phyloP scores from a whole-genome alignment of 2,888 invertebrate genomes.

The Neria commutata region DNA sequence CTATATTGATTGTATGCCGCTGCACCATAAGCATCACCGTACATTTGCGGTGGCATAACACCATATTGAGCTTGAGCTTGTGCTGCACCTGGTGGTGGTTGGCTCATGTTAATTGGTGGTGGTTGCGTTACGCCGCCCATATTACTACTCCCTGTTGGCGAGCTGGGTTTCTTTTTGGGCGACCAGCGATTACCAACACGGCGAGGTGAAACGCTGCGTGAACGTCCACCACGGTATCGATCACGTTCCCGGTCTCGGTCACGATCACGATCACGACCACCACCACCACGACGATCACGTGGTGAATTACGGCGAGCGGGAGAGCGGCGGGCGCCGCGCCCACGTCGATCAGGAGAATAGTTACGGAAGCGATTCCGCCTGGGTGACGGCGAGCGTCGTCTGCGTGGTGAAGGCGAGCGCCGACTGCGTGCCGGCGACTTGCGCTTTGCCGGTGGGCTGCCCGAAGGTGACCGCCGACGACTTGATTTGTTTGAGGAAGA shows the following conservation, averaged over 20 bases:
- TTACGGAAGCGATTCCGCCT: constrained; percentile 45
- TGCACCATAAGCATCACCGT: constrained; percentile 45
- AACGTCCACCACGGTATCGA: constrained; percentile 47
- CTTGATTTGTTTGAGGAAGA: constrained; percentile 25
- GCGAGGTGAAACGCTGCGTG: constrained; percentile 46
- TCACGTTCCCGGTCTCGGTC: constrained; percentile 33
- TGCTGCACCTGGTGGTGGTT: constrained; percentile 32
- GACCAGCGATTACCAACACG: constrained; percentile 54
- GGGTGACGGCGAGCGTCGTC: constrained; percentile 52
- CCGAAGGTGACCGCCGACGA: constrained; percentile 47
- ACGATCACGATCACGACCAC: constrained; percentile 43
- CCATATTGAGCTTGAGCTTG: constrained; percentile 40
- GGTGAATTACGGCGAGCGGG: constrained; percentile 45
- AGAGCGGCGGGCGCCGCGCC: constrained; percentile 43
- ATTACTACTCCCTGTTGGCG: constrained; percentile 31
- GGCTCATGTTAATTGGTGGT: constrained; percentile 12
- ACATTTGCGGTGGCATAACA: constrained; percentile 49
- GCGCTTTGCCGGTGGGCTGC: constrained; percentile 45
- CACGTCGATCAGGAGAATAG: constrained; percentile 51
- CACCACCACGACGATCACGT: constrained; percentile 33
- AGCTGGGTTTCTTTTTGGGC: constrained; percentile 49
- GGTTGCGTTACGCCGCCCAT: too few species aligned
- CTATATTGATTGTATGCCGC: constrained; percentile 48
- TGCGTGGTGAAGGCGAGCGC: constrained; percentile 50
- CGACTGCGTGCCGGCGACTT: constrained; percentile 40